Percentiles rank a stretch among this genome's conserved stretches.
Evolutionary conservation across 1,140 invertebrate genomes (phyloP).

Genomic region (Drosophila nannoptera): DNA sequence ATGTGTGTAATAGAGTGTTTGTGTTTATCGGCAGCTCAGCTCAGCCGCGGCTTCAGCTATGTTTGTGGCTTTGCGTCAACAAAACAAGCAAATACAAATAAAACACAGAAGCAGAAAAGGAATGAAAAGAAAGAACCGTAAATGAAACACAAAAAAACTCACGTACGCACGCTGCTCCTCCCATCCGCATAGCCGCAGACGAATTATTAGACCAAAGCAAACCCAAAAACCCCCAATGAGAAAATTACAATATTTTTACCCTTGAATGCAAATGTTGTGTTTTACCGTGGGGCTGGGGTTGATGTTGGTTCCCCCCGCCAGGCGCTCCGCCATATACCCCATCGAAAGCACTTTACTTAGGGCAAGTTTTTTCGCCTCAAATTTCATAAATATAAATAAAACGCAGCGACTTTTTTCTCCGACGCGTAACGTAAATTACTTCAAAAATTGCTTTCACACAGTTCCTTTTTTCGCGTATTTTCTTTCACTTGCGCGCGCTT

Average conservation of each 20-base stretch:
- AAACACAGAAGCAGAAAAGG: slow-evolving; percentile 43
- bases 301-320: neutral
- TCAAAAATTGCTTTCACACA: slow-evolving; percentile 58
- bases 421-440: slow-evolving; percentile 67
- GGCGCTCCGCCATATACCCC: neutral
- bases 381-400: slow-evolving; percentile 45
- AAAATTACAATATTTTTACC: slow-evolving; percentile 71
- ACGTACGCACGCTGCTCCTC: neutral
- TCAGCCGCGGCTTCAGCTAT: slow-evolving; percentile 35
- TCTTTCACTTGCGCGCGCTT: slow-evolving; percentile 26
- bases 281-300: slow-evolving; percentile 1
- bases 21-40: slow-evolving; percentile 45
- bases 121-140: slow-evolving; percentile 20
- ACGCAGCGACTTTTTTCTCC: slow-evolving; percentile 29
- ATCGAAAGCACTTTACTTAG: slow-evolving; percentile 45
- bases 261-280: slow-evolving; percentile 62
- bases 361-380: slow-evolving; percentile 45
- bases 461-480: slow-evolving; percentile 39
- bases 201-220: slow-evolving; percentile 44
- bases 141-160: slow-evolving; percentile 25
- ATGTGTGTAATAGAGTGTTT: slow-evolving; percentile 14
- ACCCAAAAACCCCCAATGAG: slow-evolving; percentile 40
- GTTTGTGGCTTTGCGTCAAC: slow-evolving; percentile 11
- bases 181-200: slow-evolving; percentile 4
- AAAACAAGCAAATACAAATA: slow-evolving; percentile 43